phyloP scores from a whole-genome alignment of 2,888 invertebrate species.

The Hetaerina titia region DNA sequence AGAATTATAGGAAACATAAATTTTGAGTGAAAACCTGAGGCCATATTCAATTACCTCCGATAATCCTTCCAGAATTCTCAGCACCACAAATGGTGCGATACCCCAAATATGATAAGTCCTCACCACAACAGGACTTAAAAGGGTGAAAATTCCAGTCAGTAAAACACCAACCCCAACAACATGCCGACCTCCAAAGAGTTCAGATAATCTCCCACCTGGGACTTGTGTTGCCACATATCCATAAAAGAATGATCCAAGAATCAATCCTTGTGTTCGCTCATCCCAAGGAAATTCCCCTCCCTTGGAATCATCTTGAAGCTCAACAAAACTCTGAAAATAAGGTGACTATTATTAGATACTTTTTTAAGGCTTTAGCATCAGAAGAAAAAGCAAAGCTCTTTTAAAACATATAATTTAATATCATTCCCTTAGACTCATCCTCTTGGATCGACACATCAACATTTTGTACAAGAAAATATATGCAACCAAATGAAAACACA shows the following conservation, averaged over 20 bases:
- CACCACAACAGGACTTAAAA: slow-evolving; percentile 91
- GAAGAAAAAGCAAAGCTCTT: background rate
- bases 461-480: background rate
- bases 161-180: slow-evolving; percentile 91
- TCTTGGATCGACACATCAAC: background rate
- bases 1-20: background rate
- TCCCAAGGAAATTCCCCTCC: slow-evolving; percentile 89
- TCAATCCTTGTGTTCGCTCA: slow-evolving; percentile 87
- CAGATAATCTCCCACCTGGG: slow-evolving; percentile 91
- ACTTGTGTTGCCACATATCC: slow-evolving; percentile 91
- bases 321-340: slow-evolving; percentile 76
- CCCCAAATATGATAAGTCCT: slow-evolving; percentile 80
- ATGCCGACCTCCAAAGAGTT: slow-evolving; percentile 91
- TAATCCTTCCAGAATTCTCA: slow-evolving; percentile 90
- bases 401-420: background rate
- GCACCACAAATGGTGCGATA: slow-evolving; percentile 84
- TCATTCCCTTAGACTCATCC: background rate
- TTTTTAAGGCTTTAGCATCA: background rate
- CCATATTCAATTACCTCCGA: slow-evolving; percentile 81
- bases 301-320: background rate
- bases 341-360: too few species aligned
- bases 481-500: background rate
- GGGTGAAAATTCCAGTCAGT: slow-evolving; percentile 89
- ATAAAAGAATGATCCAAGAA: slow-evolving; percentile 90
- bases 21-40: slow-evolving; percentile 35